Conservation (phyloP, 2,113 vertebrate genomes). For the Willisornis vidua region DNA sequence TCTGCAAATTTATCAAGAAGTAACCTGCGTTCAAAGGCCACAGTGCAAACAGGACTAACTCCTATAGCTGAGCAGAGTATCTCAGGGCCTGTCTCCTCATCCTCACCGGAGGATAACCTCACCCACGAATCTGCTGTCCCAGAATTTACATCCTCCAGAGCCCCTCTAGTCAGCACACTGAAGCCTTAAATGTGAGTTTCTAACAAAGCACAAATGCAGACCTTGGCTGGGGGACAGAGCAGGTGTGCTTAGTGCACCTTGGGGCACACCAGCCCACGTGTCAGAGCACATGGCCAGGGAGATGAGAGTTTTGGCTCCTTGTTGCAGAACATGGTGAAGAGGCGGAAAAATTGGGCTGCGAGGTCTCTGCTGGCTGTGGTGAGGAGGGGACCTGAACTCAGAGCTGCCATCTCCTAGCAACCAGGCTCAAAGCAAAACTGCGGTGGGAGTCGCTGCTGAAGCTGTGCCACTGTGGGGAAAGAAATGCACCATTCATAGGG, state of each 20-base stretch:
- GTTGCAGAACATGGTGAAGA: neutral
- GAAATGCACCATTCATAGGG: neutral
- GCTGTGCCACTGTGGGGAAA: neutral
- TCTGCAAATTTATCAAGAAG: neutral
- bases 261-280: rapidly evolving
- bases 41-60: neutral
- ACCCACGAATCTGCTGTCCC: neutral
- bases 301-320: neutral
- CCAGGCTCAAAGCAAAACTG: neutral
- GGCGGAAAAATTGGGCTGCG: neutral
- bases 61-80: neutral
- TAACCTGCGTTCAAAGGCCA: neutral
- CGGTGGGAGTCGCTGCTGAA: neutral
- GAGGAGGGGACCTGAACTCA: neutral
- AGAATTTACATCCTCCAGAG: neutral
- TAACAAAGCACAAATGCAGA: neutral
- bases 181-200: neutral
- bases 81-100: neutral
- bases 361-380: neutral
- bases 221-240: neutral
- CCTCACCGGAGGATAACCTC: neutral
- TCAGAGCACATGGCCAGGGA: neutral
- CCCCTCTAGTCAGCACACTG: neutral
- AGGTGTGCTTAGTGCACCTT: rapidly evolving
- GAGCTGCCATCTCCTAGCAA: constrained; percentile 59